Percentiles rank a stretch among this genome's conserved stretches.
Conservation (phyloP, 1,140 invertebrate genomes). For the Habropoda laboriosa region DNA sequence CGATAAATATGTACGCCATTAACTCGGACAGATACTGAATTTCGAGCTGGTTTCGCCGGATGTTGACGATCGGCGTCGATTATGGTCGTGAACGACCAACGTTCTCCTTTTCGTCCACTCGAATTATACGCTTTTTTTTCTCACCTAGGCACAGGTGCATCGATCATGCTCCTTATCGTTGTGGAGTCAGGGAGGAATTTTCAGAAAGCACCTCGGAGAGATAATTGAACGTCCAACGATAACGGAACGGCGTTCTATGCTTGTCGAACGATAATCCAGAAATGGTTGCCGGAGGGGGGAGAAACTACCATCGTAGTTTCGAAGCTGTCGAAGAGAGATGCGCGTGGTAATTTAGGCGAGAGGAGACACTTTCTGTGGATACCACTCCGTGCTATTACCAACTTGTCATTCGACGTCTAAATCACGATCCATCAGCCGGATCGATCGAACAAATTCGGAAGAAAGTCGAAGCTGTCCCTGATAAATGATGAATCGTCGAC, state of each 20-base stretch:
- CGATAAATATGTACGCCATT: slow-evolving; percentile 44
- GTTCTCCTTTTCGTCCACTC: background rate
- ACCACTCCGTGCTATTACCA: background rate
- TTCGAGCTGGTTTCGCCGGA: slow-evolving; percentile 30
- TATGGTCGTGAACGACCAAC: slow-evolving; percentile 11
- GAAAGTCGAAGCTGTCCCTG: slow-evolving; percentile 62
- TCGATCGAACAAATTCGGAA: slow-evolving; percentile 59
- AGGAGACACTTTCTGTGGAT: slow-evolving; percentile 20
- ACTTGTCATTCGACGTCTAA: slow-evolving; percentile 46
- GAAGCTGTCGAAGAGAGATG: background rate
- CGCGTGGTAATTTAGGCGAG: slow-evolving; percentile 26
- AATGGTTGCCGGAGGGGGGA: background rate
- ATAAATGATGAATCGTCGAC: slow-evolving; percentile 60
- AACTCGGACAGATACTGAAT: slow-evolving; percentile 22
- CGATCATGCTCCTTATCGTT: slow-evolving; percentile 39
- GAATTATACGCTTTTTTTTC: background rate
- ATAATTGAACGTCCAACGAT: slow-evolving; percentile 21
- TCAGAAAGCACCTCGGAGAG: background rate
- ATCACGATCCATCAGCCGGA: slow-evolving; percentile 58
- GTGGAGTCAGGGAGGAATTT: slow-evolving; percentile 10
- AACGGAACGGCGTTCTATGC: background rate
- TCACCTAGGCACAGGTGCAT: slow-evolving; percentile 10
- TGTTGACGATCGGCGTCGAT: slow-evolving; percentile 27
- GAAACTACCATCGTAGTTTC: background rate
- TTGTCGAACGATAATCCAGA: slow-evolving; percentile 15